phyloP scores from a whole-genome alignment of 2,888 invertebrate genomes.

The Ellobium chinense region DNA sequence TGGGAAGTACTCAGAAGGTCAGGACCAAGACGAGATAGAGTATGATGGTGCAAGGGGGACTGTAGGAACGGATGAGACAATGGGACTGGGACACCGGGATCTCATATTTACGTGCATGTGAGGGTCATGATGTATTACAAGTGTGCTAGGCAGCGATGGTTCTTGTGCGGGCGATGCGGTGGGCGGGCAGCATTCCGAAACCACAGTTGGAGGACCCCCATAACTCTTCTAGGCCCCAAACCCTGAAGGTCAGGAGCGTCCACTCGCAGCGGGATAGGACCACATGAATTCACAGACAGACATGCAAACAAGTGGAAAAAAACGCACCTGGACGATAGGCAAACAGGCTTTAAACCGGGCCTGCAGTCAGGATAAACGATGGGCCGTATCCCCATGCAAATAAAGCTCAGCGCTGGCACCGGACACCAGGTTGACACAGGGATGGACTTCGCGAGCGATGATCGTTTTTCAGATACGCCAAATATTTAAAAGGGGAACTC shows the following conservation, averaged over 20 bases:
- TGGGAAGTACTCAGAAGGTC: no score
- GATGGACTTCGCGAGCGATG: not conserved
- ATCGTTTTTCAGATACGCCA: not conserved
- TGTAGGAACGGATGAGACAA: no score
- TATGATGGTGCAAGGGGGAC: no score
- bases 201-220: no score
- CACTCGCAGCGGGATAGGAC: not conserved
- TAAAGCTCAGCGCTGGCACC: not conserved
- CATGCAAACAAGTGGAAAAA: not conserved
- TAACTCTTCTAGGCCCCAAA: no score
- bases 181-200: no score
- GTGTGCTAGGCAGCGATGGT: no score
- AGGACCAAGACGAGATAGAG: no score
- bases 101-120: no score
- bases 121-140: no score
- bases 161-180: no score
- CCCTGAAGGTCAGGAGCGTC: not conserved
- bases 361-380: not conserved
- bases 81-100: no score
- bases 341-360: not conserved
- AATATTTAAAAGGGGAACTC: constrained; percentile 15
- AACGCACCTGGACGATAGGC: not conserved
- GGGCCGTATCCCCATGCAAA: not conserved
- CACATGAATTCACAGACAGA: not conserved
- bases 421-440: constrained; percentile 1